Percentiles rank a stretch among this genome's conserved stretches.
Evolutionary conservation across 2,888 invertebrate species (phyloP).

Genomic region (Mimas tiliae): DNA sequence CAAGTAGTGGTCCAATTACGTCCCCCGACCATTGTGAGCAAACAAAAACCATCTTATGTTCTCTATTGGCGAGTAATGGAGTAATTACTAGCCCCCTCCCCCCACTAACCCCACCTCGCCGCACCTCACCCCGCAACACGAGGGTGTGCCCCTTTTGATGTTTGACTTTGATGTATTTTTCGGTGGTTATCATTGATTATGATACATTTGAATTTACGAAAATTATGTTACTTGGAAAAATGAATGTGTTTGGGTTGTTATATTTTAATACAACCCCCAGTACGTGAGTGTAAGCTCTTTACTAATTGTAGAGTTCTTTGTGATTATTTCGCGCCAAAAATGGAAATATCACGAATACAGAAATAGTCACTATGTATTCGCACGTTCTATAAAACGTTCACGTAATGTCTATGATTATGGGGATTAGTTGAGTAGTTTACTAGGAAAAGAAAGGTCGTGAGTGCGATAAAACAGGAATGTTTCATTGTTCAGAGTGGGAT

Average conservation of each 20-base stretch:
- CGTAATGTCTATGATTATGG: too few relatives aligned
- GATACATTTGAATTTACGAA: not conserved
- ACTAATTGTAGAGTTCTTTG: too few relatives aligned
- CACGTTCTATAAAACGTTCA: too few relatives aligned
- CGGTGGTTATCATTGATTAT: constrained; percentile 29
- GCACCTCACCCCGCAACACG: constrained; percentile 11
- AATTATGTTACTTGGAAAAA: not conserved
- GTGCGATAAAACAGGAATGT: too few relatives aligned
- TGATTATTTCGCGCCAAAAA: too few relatives aligned
- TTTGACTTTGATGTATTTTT: constrained; percentile 32
- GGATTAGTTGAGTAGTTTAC: too few relatives aligned
- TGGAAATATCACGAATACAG: too few relatives aligned
- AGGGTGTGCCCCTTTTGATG: constrained; percentile 26
- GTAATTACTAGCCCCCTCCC: constrained; percentile 37
- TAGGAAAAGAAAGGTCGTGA: too few relatives aligned
- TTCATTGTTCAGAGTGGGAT: too few relatives aligned
- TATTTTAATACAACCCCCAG: not conserved
- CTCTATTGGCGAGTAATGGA: constrained; percentile 52
- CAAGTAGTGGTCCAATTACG: constrained; percentile 41
- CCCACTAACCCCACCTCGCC: not conserved
- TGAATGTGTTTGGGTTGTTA: not conserved
- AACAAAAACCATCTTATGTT: constrained; percentile 51
- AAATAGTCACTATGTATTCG: too few relatives aligned
- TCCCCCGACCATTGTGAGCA: constrained; percentile 41
- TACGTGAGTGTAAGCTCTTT: too few relatives aligned